A percentile compares a stretch with the other conserved stretches of the same genome.
Conservation (phyloP, 2,113 vertebrate species). For the Picathartes gymnocephalus region DNA sequence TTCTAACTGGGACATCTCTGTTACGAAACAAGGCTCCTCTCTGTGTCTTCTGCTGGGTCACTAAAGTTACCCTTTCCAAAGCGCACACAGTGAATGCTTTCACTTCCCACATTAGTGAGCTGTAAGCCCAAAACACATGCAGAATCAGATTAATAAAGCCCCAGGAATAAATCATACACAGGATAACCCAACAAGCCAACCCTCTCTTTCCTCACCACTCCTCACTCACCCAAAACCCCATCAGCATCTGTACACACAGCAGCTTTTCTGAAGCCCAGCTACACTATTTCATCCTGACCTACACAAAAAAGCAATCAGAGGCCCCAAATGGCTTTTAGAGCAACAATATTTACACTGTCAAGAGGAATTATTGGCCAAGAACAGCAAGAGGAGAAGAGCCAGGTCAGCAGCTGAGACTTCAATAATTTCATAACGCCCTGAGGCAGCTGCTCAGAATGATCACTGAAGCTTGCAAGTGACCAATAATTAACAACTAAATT, state of each 20-base stretch:
- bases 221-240: not conserved
- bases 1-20: not conserved
- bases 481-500: slow-evolving; percentile 37
- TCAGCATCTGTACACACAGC: not conserved
- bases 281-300: not conserved
- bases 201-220: not conserved
- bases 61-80: not conserved
- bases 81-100: not conserved
- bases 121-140: not conserved
- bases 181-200: not conserved
- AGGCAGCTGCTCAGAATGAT: slow-evolving; percentile 3
- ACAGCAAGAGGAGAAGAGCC: slow-evolving; percentile 4
- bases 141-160: not conserved
- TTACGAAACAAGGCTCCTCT: slow-evolving; percentile 2
- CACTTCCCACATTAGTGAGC: not conserved
- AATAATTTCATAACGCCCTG: not conserved
- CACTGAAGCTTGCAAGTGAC: slow-evolving; percentile 23
- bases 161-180: not conserved
- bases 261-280: not conserved
- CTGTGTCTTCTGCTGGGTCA: not conserved
- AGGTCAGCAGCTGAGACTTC: slow-evolving; percentile 42
- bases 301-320: not conserved
- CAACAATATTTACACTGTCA: slow-evolving; percentile 22
- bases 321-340: not conserved
- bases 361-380: slow-evolving; percentile 14